Evolutionary conservation across 2,888 invertebrate genomes (phyloP), one percentile per base, ranked within the genome.

Genomic region (Sepioteuthis lessoniana): DNA sequence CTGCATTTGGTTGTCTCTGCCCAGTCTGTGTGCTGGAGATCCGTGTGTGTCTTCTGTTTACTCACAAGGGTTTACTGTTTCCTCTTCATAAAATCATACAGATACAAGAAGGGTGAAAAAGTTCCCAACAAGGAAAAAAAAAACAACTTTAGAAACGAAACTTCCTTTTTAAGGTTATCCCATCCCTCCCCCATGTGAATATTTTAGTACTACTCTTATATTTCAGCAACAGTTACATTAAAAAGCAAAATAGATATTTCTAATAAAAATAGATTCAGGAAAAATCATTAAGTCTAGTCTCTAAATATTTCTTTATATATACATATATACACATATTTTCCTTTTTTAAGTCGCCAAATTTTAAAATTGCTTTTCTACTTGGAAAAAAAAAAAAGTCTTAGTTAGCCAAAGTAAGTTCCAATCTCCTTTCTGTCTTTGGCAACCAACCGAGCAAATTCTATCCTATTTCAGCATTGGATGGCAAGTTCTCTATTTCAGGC

Each of bases 401-500:
- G 19, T 35, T 42, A 47, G 37, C 92, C 92, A 92, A 92, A 92
- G 31, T 37, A 47, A 42, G 42, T 92, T 92, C 47, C 92, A 92
- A 47, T n/a, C 31, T 46, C 42, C 38, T 92, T 92, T 92, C 91
- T 31, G 90, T 94, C 91, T 60, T 93, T 93, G 93, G 55, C 50
- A 93, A 50, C 46, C 46, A 93, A 60, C 50, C n/a, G n/a, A 93
- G 76, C 60, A 46, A 93, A 37, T 46, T 76, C 38, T 60, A 46
- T 76, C 76, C 35, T 55, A 55, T 93, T 93, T 93, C 60, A 93
- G 92, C 42, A 92, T 46, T 42, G 46, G 55, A 60, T 93, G 93
- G 93, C 93, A 93, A 93, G 55, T 31, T 93, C 91, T 92, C 91
- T 92, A n/a, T 92, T 92, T 92, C 91, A 92, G 91, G 47, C 91